These are phyloP conservation scores for Baronia brevicornis DNA, from an alignment of 2,888 invertebrate genomes.

Conservation along the genomic window DNA sequence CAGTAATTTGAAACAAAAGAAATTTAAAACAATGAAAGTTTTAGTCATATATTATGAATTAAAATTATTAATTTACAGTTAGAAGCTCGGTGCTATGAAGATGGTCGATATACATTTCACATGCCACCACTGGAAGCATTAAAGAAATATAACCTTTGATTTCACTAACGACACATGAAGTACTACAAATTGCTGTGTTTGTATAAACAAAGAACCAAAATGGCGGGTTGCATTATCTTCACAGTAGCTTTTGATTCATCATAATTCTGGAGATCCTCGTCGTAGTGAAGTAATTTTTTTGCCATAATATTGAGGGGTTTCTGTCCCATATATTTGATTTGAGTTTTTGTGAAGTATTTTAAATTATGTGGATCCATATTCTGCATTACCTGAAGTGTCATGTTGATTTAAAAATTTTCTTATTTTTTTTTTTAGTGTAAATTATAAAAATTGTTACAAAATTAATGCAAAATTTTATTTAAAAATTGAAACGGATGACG, in stretches of 20 bases:
- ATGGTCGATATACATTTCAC: constrained; percentile 49
- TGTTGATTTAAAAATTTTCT: neutral
- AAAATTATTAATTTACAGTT: constrained; percentile 36
- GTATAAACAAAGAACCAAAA: neutral
- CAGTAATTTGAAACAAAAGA: too few relatives aligned
- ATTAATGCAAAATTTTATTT: neutral
- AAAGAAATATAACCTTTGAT: constrained; percentile 29
- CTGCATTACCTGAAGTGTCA: constrained; percentile 44
- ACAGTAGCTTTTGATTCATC: constrained; percentile 1
- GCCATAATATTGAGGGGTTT: constrained; percentile 47
- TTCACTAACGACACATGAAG: too few relatives aligned
- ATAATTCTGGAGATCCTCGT: constrained; percentile 27
- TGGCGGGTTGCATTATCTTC: neutral
- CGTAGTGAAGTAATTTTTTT: constrained; percentile 39
- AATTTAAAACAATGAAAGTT: too few relatives aligned
- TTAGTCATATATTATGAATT: neutral
- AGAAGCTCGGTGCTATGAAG: constrained; percentile 39
- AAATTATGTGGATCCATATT: constrained; percentile 42
- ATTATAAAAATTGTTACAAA: too few relatives aligned
- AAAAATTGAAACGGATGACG: constrained; percentile 1
- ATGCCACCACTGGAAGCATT: constrained; percentile 43
- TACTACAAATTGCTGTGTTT: constrained; percentile 3
- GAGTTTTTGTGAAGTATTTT: constrained; percentile 40
- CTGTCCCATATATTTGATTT: constrained; percentile 37
- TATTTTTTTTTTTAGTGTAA: too few relatives aligned